Conservation (phyloP, 2,113 vertebrate genomes). For the Muntiacus muntjak region DNA sequence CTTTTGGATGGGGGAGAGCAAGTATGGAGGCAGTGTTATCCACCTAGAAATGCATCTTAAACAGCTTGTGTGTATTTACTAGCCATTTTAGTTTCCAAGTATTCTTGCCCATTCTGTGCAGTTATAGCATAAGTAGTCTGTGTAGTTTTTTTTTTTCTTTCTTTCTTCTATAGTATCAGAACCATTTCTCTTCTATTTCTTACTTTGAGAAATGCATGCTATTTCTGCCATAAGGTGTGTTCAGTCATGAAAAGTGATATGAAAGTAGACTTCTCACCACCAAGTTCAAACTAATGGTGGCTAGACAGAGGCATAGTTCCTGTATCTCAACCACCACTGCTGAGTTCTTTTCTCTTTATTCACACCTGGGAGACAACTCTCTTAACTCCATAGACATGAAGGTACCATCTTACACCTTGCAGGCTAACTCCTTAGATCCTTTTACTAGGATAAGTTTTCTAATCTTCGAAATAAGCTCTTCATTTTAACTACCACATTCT, state of each 20-base stretch:
- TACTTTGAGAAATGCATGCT: neutral
- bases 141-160: neutral
- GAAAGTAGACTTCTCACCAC: neutral
- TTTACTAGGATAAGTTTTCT: neutral
- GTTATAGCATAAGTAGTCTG: neutral
- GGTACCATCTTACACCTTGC: neutral
- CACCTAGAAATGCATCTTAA: neutral
- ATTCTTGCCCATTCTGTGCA: neutral
- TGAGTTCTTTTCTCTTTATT: neutral
- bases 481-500: neutral
- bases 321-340: neutral
- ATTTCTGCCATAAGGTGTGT: neutral
- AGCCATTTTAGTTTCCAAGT: neutral
- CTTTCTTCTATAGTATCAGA: neutral
- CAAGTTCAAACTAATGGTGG: neutral
- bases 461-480: neutral
- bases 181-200: neutral
- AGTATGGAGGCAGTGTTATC: accelerated
- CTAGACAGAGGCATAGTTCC: neutral
- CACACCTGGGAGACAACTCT: neutral
- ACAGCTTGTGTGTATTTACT: neutral
- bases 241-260: neutral
- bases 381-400: too few species aligned
- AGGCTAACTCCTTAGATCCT: neutral
- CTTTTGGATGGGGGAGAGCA: accelerated